Percentiles rank a stretch among this genome's conserved stretches.
These are phyloP conservation scores for Echinops telfairi DNA, from an alignment of 2,113 vertebrate species.

Conservation along the genomic window DNA sequence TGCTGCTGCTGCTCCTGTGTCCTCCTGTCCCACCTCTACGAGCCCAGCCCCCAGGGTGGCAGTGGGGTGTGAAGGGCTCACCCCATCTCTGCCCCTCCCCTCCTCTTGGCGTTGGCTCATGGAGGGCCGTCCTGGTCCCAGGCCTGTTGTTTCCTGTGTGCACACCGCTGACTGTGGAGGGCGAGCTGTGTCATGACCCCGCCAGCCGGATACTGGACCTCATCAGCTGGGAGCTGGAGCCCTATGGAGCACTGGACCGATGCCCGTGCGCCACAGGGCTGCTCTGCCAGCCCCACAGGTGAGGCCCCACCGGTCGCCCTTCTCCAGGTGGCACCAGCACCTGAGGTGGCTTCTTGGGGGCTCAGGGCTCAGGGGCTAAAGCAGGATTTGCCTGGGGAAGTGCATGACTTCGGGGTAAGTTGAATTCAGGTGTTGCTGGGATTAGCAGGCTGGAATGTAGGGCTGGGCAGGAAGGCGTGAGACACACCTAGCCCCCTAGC, in stretches of 20 bases:
- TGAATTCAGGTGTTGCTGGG: not conserved
- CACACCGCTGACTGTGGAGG: conserved; percentile 91
- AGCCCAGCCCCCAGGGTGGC: not conserved
- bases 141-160: conserved; percentile 95
- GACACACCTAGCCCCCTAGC: not conserved
- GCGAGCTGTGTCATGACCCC: conserved; percentile 90
- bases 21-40: not conserved
- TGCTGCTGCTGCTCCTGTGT: fast-evolving
- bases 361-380: not conserved
- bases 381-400: not conserved
- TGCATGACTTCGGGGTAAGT: not conserved
- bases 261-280: conserved; percentile 94
- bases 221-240: conserved; percentile 92
- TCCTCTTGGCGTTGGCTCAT: not conserved
- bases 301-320: conserved; percentile 40
- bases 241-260: conserved; percentile 89
- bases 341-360: not conserved
- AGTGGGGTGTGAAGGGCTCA: not conserved
- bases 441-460: not conserved
- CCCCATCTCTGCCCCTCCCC: not conserved
- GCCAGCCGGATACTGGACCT: conserved; percentile 92
- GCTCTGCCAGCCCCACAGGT: conserved; percentile 94
- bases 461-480: not conserved
- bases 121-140: conserved; percentile 70
- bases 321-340: fast-evolving